Base-by-base conservation (phyloP, 2,888 invertebrate species). In the Salpingus planirostris region DNA sequence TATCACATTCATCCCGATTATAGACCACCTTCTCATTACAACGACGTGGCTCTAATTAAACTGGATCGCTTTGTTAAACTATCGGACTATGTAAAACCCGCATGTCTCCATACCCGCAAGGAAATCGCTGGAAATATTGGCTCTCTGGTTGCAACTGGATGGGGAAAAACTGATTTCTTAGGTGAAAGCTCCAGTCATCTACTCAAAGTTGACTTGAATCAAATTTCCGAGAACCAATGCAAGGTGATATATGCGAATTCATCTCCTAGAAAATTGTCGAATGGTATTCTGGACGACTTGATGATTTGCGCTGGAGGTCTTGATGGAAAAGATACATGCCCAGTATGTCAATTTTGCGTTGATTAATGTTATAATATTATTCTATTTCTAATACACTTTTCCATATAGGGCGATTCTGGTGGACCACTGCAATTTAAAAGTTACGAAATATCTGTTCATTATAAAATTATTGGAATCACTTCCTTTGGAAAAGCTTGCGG, bases 321-420 rank as follows among this genome's bases (percentile, higher is more conserved):
- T 8, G 27, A 31, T 8, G 31, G 31, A 11, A 42, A 40, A 23
- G 54, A 55, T 35, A 51, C 55, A 13, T 57, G 55, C 29, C 46
- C 51, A 43, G 51, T 54, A 40, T 6, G 8, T 18, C 8, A n/a
- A n/a, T n/a, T n/a, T n/a, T n/a, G n/a, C n/a, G n/a, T n/a, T n/a
- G n/a, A n/a, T n/a, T n/a, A n/a, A 10, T 15, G 2, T 18, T 11
- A 27, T 8, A 18, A 18, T 15, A 4, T 18, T n/a, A 10, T 7
- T 23, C n/a, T 29, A 34, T 36, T 38, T 15, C 38, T 38, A 11
- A 46, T 27, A 15, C 15, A 71, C 25, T 18, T 10, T 10, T 26
- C 26, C 13, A 33, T 38, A n/a, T 22, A 45, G 43, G 76, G 76
- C n/a, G 76, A 77, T 57, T 74, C 73, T 21, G 77, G 78, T 8